Evolutionary conservation across 1,140 invertebrate genomes (phyloP), one percentile per base, ranked within the genome.

Genomic region (Papilio aristodemus): DNA sequence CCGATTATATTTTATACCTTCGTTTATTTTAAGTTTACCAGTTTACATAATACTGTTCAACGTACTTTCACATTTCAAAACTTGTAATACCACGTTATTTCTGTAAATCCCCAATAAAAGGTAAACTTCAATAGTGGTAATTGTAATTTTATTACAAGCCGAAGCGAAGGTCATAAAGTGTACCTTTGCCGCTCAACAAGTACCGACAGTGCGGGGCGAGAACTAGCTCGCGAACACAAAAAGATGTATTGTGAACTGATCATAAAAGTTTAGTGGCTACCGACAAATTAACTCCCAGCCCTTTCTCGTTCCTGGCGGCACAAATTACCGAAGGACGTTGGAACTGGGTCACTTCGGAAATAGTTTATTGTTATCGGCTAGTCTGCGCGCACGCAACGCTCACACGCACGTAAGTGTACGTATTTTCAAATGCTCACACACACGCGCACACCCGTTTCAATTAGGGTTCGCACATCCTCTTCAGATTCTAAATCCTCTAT

Each of bases 291-390:
- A 80, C 83, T 85, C 79, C 73, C 78, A 79, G 86, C 89, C 87
- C 87, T 91, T 91, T 91, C 87, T 91, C 87, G 84, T 91, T 91
- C 89, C 86, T 87, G 86, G 83, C 85, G 79, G 85, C 81, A 91
- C 86, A 85, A 89, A 90, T 89, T 90, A 80, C 84, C 80, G 89
- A 91, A 91, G 89, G 89, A 91, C 89, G 89, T 84, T 80, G 77
- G 75, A 91, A 88, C 84, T 91, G 84, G 87, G 87, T 90, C 89
- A 91, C 89, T 91, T 91, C 89, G 89, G 89, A 91, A 91, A 91
- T 91, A 91, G 87, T 91, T 91, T 91, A 91, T 91, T 91, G 89
- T 91, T 91, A 91, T 90, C 89, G 87, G 84, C 87, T 86, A 89
- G 85, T 86, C 78, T 78, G 87, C 87, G 87, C 87, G 76, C 85